Conservation (phyloP, 2,888 invertebrate species). For the Dasysyrphus tricinctus region DNA sequence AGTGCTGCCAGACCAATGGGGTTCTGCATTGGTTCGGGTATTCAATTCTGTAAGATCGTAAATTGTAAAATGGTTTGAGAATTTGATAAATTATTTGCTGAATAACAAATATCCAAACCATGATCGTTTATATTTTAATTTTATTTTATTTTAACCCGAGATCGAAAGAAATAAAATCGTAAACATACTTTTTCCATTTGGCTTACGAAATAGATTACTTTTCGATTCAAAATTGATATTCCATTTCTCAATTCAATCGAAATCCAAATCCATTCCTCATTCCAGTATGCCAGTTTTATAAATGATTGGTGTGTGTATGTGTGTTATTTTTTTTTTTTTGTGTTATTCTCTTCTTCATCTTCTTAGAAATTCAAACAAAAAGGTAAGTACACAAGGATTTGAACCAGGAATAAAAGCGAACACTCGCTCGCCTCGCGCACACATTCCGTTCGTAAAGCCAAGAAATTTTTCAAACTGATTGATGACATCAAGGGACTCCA, state of each 20-base stretch:
- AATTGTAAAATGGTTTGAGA: neutral
- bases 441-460: conserved; percentile 65
- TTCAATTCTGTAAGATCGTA: neutral
- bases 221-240: conserved; percentile 57
- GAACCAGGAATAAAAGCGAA: conserved; percentile 45
- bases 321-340: neutral
- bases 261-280: conserved; percentile 71
- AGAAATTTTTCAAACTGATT: conserved; percentile 76
- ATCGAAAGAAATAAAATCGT: conserved; percentile 2
- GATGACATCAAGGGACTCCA: conserved; percentile 74
- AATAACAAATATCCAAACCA: neutral
- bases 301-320: conserved; percentile 27
- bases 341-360: conserved; percentile 28
- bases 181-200: neutral
- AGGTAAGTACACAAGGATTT: conserved; percentile 41
- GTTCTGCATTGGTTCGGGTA: neutral
- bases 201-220: conserved; percentile 65
- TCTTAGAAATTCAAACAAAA: conserved; percentile 44
- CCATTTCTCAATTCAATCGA: conserved; percentile 75
- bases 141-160: neutral
- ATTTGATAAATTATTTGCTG: neutral
- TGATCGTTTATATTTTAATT: neutral
- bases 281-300: conserved; percentile 46
- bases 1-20: neutral
- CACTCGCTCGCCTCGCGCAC: conserved; percentile 41